phyloP scores from a whole-genome alignment of 2,888 invertebrate genomes.

The Tryphoninae sp. region DNA sequence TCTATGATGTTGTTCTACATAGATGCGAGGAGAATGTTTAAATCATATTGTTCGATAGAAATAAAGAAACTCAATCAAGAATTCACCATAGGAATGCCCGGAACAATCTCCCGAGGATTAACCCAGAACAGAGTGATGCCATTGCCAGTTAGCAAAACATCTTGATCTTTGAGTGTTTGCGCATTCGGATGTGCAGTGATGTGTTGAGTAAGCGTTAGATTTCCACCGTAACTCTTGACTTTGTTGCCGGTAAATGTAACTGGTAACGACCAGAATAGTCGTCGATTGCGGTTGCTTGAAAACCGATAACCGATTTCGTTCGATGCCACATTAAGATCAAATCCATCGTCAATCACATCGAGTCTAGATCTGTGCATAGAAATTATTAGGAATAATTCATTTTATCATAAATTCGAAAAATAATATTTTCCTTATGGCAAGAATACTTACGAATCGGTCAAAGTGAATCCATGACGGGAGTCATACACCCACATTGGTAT shows the following conservation, averaged over 20 bases:
- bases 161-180: conserved; percentile 86
- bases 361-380: conserved; percentile 76
- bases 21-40: too few relatives aligned
- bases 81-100: conserved; percentile 85
- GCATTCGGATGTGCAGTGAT: conserved; percentile 85
- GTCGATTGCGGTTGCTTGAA: conserved; percentile 80
- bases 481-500: conserved; percentile 86
- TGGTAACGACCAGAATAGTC: conserved; percentile 90
- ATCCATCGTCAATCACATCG: conserved; percentile 81
- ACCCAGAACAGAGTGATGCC: conserved; percentile 90
- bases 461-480: conserved; percentile 84
- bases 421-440: not conserved
- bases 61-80: conserved; percentile 12
- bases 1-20: not conserved
- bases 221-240: conserved; percentile 94
- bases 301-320: conserved; percentile 86
- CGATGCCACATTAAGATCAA: conserved; percentile 82
- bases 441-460: conserved; percentile 84
- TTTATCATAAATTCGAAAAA: conserved; percentile 12
- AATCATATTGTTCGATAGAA: too few relatives aligned
- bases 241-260: conserved; percentile 85
- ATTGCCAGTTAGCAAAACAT: conserved; percentile 91
- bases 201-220: conserved; percentile 88
- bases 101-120: conserved; percentile 84
- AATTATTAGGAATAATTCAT: not conserved